phyloP scores from a whole-genome alignment of 2,888 invertebrate genomes.

The Pseudococcus viburni region DNA sequence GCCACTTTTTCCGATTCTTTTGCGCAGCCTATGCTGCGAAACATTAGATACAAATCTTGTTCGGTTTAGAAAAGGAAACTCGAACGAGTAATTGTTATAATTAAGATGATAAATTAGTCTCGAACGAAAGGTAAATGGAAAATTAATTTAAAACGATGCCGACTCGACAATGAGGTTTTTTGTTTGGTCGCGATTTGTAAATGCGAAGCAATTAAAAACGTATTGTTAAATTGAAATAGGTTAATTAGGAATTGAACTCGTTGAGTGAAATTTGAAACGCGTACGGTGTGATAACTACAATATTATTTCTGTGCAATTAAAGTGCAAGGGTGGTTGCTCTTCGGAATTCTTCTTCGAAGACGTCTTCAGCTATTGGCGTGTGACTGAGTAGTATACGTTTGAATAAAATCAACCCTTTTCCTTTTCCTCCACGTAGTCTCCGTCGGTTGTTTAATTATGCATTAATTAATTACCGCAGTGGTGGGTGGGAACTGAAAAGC shows the following conservation, averaged over 20 bases:
- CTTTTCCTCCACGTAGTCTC: not conserved
- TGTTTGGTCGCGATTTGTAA: constrained; percentile 15
- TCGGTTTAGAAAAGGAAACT: not conserved
- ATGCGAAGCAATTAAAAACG: constrained; percentile 26
- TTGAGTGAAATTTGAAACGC: constrained; percentile 26
- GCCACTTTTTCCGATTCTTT: not conserved
- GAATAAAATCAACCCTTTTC: constrained; percentile 3
- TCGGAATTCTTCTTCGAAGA: not conserved
- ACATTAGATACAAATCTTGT: not conserved
- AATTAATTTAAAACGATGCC: constrained; percentile 21
- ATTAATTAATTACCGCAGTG: not conserved
- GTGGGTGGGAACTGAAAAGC: not conserved
- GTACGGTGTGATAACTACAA: constrained; percentile 5
- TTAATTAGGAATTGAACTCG: constrained; percentile 40
- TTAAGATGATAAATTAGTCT: constrained; percentile 33
- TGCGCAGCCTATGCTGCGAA: not conserved
- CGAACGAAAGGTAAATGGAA: constrained; percentile 10
- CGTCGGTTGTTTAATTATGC: constrained; percentile 9
- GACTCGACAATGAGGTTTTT: not conserved
- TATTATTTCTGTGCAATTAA: constrained; percentile 32
- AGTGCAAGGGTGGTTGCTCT: not conserved
- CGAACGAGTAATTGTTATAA: constrained; percentile 12
- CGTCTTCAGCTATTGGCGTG: not conserved
- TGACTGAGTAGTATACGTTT: constrained; percentile 9
- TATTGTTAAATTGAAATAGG: constrained; percentile 43